A percentile compares a stretch with the other conserved stretches of the same genome.
These are phyloP conservation scores for Gnatocerus cornutus DNA, from an alignment of 2,888 invertebrate genomes.

Conservation along the genomic window DNA sequence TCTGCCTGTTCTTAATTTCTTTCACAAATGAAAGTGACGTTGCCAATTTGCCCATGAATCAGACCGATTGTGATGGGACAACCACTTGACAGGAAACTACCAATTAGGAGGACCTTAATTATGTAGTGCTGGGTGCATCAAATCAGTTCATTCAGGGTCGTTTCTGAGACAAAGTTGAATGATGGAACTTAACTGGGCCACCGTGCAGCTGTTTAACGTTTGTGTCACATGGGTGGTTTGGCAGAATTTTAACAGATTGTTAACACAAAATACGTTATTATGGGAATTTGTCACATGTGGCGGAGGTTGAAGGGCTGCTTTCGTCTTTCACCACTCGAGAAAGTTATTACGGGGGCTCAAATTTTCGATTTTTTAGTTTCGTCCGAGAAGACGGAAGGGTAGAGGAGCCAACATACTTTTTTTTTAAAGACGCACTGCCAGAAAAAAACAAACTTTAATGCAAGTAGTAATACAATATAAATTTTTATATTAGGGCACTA, in stretches of 20 bases:
- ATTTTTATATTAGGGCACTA: too few species aligned
- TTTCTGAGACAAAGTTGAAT: slow-evolving; percentile 36
- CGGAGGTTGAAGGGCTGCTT: slow-evolving; percentile 7
- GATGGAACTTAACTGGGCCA: slow-evolving; percentile 55
- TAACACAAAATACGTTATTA: slow-evolving; percentile 64
- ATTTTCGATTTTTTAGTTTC: too few species aligned
- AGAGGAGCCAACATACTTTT: too few species aligned
- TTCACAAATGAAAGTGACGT: not conserved
- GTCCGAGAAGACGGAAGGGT: too few species aligned
- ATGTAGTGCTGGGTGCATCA: slow-evolving; percentile 60
- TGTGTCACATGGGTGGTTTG: slow-evolving; percentile 64
- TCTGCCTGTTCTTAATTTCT: not conserved
- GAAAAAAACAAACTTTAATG: too few species aligned
- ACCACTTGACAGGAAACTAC: slow-evolving; percentile 65
- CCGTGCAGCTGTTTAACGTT: slow-evolving; percentile 61
- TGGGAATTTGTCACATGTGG: slow-evolving; percentile 61
- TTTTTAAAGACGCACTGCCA: too few species aligned
- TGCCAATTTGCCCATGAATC: slow-evolving; percentile 47
- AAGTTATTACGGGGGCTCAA: too few species aligned
- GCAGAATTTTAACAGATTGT: slow-evolving; percentile 67
- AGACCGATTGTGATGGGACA: slow-evolving; percentile 54
- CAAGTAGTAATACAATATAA: too few species aligned
- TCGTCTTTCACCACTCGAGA: too few species aligned
- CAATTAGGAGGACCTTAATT: slow-evolving; percentile 66
- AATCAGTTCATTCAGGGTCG: slow-evolving; percentile 57